These are phyloP conservation scores for Heliocidaris erythrogramma DNA, from an alignment of 35 echinoderm and acorn worm genomes.

Conservation along the genomic window DNA sequence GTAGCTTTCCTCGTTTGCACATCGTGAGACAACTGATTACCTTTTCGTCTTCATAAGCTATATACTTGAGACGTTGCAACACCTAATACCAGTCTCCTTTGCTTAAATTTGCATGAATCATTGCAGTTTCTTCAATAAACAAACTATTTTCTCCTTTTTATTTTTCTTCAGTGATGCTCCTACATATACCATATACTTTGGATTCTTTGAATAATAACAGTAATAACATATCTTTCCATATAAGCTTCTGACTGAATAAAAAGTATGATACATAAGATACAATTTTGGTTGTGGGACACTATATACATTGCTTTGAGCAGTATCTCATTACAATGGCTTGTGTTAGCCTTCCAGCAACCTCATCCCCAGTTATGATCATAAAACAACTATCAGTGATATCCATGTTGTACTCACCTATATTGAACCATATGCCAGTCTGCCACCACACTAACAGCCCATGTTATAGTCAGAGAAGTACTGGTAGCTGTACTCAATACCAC, in stretches of 20 bases:
- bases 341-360: background rate
- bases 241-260: background rate
- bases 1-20: too few relatives aligned
- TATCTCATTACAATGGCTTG: background rate
- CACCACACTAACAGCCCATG: conserved; percentile 44
- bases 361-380: background rate
- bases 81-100: too few relatives aligned
- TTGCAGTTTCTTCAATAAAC: too few relatives aligned
- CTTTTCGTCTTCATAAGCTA: too few relatives aligned
- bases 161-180: background rate
- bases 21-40: too few relatives aligned
- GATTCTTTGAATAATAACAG: background rate
- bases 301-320: background rate
- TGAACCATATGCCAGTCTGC: conserved; percentile 72
- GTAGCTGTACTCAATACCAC: conserved; percentile 58
- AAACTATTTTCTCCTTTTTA: too few relatives aligned
- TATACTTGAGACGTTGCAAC: too few relatives aligned
- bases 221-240: background rate
- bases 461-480: conserved; percentile 55
- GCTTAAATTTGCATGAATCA: too few relatives aligned
- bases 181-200: background rate
- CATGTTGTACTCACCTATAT: conserved; percentile 34
- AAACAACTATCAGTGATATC: background rate
- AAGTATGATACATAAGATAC: background rate
- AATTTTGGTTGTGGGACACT: background rate